Conservation (phyloP, 2,888 invertebrate genomes). For the Melanchra persicariae region DNA sequence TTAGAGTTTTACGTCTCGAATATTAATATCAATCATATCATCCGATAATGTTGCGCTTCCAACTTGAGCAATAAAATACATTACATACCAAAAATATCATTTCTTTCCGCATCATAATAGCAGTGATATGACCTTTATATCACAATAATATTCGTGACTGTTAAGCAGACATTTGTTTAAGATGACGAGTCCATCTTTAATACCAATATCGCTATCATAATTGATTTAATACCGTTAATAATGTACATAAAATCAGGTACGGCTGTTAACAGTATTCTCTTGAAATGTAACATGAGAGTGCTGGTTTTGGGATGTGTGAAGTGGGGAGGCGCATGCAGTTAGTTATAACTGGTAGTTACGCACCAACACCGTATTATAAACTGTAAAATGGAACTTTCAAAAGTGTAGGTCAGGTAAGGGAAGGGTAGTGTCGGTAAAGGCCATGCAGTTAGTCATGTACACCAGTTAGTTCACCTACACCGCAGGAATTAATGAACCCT, state of each 20-base stretch:
- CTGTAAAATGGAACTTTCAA: conserved; percentile 15
- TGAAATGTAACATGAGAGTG: conserved; percentile 62
- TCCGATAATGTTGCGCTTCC: conserved; percentile 77
- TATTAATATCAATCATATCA: conserved; percentile 78
- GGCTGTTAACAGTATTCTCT: conserved; percentile 40
- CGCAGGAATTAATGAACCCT: conserved; percentile 49
- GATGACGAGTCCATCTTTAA: conserved; percentile 43
- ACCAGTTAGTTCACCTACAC: conserved; percentile 76
- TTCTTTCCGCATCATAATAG: conserved; percentile 81
- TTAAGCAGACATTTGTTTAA: conserved; percentile 59
- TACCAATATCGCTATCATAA: conserved; percentile 60
- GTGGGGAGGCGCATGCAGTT: conserved; percentile 84
- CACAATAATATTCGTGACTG: conserved; percentile 78
- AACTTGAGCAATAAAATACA: conserved; percentile 86
- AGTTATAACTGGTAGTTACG: conserved; percentile 73
- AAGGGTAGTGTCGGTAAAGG: conserved; percentile 72
- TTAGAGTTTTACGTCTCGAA: conserved; percentile 77
- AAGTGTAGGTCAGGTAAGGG: conserved; percentile 70
- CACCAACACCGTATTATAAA: conserved; percentile 74
- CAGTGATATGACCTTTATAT: conserved; percentile 88
- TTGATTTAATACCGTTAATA: conserved; percentile 60
- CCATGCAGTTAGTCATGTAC: conserved; percentile 79
- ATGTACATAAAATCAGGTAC: conserved; percentile 55
- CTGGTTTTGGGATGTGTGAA: conserved; percentile 75
- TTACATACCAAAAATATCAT: conserved; percentile 88